Base-by-base conservation (phyloP, 2,113 vertebrate genomes). In the Hippocampus abdominalis region DNA sequence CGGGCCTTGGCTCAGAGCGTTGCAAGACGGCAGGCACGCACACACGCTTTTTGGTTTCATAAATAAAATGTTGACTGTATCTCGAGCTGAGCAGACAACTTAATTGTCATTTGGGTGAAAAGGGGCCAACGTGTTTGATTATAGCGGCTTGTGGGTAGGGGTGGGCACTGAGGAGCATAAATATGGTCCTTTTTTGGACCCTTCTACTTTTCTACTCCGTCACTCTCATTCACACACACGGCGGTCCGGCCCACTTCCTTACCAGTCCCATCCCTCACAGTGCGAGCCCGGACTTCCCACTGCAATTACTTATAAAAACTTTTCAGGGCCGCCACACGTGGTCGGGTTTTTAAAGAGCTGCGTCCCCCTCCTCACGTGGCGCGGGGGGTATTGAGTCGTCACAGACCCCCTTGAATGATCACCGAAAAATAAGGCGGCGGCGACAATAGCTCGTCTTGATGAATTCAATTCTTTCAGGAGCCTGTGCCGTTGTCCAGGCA, bases 391-490 rank as follows among this genome's bases (percentile, higher is more conserved):
- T 93, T 93, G 92, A 93, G 92, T 93, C 92, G 92, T 93, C 92
- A 93, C 90, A 83, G 92, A 91, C 87, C 90, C 90, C 91, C 92
- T 93, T 93, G 92, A 93, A 92, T 92, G 92, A 92, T 93, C 87
- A 90, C 86, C 75, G 88, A 92, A 92, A 92, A 93, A 92, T 93
- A 93, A 92, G 92, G 91, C 91, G 84, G 82, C 71, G 74, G 69
- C 90, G 85, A 93, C 92, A 93, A 93, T 93, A 90, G 91, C 80
- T 89, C 81, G 91, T 93, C 91, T 92, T 93, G 92, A 92, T 93
- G 91, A 92, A 93, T 93, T 93, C 92, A 93, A 92, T 93, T 93
- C 92, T 93, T 93, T 93, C 91, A 88, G 89, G 91, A 92, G 89
- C 89, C 87, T 87, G 90, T 90, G 88, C 90, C 91, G 92, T 93